These are phyloP conservation scores for Ectropis crepuscularia DNA, from an alignment of 2,888 invertebrate species.

Conservation along the genomic window DNA sequence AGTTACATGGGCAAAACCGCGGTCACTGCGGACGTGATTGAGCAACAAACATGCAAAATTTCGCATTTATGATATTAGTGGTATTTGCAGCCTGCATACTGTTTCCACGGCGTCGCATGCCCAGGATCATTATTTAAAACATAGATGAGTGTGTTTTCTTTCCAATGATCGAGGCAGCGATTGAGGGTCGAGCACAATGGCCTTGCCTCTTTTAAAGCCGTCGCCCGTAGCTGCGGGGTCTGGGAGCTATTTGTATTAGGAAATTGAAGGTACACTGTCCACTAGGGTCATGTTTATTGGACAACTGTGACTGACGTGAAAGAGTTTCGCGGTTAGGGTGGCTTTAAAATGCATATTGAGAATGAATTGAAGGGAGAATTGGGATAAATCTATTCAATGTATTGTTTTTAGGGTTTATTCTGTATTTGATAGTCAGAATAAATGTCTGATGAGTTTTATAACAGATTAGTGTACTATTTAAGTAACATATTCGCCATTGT, in stretches of 20 bases:
- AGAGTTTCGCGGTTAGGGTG: conserved; percentile 8
- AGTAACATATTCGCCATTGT: too few relatives aligned
- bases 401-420: not conserved
- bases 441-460: too few relatives aligned
- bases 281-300: conserved; percentile 57
- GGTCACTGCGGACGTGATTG: too few relatives aligned
- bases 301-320: conserved; percentile 38
- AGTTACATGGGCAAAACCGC: too few relatives aligned
- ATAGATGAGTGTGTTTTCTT: conserved; percentile 85
- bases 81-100: not conserved
- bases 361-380: conserved; percentile 11
- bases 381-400: not conserved
- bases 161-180: conserved; percentile 82
- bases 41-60: not conserved
- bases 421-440: not conserved
- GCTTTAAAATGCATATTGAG: too few relatives aligned
- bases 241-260: conserved; percentile 80
- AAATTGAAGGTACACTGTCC: conserved; percentile 80
- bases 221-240: conserved; percentile 68
- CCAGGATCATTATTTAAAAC: conserved; percentile 84
- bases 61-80: not conserved
- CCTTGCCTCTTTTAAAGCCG: conserved; percentile 69
- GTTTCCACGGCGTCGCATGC: conserved; percentile 43
- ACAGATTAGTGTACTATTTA: too few relatives aligned
- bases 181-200: conserved; percentile 79